Evolutionary conservation across 2,888 invertebrate genomes (phyloP).

Genomic region (Agrotis exclamationis): DNA sequence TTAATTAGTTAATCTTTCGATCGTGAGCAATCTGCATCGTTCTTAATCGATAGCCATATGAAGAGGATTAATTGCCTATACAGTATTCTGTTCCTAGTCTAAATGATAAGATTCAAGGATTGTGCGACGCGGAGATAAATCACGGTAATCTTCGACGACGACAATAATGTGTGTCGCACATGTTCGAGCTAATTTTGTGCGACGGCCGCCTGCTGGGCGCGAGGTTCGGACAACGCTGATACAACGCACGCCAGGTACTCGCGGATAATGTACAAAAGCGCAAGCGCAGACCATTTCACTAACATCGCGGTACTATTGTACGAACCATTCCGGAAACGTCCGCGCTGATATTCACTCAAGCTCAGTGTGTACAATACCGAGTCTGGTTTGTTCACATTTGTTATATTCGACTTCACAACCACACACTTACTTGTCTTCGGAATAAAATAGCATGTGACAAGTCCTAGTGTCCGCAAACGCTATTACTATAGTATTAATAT

Average conservation of each 20-base stretch:
- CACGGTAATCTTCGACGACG: conserved; percentile 76
- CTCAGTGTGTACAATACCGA: conserved; percentile 62
- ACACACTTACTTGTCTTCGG: neutral
- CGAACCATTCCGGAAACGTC: conserved; percentile 76
- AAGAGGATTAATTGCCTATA: conserved; percentile 54
- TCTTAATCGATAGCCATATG: conserved; percentile 51
- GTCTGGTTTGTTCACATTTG: conserved; percentile 37
- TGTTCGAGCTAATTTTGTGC: conserved; percentile 82
- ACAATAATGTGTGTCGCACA: conserved; percentile 80
- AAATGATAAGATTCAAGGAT: conserved; percentile 73
- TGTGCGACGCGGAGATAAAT: conserved; percentile 76
- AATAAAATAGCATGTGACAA: conserved; percentile 17
- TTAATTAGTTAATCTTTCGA: conserved; percentile 46
- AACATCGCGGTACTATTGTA: conserved; percentile 73
- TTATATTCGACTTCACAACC: conserved; percentile 30
- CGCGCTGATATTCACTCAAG: conserved; percentile 52
- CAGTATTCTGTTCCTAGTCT: conserved; percentile 51
- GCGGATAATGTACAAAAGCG: conserved; percentile 72
- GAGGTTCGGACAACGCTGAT: conserved; percentile 52
- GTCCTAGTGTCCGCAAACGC: conserved; percentile 4
- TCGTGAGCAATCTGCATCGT: conserved; percentile 50
- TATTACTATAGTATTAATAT: conserved; percentile 30
- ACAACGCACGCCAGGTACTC: conserved; percentile 60
- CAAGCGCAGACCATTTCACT: conserved; percentile 65
- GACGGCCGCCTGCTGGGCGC: conserved; percentile 80